Evolutionary conservation across 2,797 vertebrate genomes (phyloP).

Genomic region (Synanceia verrucosa): DNA sequence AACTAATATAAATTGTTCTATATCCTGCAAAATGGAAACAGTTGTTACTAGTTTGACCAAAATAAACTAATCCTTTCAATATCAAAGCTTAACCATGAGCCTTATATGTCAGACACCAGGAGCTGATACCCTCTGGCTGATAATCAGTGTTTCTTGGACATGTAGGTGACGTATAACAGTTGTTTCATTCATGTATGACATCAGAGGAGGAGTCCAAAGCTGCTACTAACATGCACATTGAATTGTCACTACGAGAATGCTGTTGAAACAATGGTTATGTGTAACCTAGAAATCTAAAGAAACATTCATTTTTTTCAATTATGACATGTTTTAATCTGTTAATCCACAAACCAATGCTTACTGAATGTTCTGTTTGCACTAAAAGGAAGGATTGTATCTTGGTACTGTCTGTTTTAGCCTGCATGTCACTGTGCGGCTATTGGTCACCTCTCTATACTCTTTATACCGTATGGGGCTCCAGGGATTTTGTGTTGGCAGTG

Average conservation of each 20-base stretch:
- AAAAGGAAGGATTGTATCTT: not conserved
- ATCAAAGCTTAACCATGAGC: not conserved
- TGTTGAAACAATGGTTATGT: not conserved
- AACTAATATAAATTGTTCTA: not conserved
- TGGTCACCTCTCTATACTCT: slow-evolving; percentile 4
- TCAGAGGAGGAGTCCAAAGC: not conserved
- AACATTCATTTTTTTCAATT: not conserved
- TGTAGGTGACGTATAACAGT: not conserved
- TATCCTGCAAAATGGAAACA: not conserved
- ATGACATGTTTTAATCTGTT: not conserved
- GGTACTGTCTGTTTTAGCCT: not conserved
- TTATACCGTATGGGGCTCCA: slow-evolving; percentile 5
- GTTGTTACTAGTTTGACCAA: not conserved
- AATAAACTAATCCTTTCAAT: not conserved
- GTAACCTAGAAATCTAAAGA: not conserved
- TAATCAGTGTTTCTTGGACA: not conserved
- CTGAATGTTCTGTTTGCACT: not conserved
- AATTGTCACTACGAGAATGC: not conserved
- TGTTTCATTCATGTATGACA: not conserved
- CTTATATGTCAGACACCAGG: not conserved
- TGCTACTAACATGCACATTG: not conserved
- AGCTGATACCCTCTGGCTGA: not conserved
- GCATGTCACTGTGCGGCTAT: not conserved
- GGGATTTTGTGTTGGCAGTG: slow-evolving; percentile 49
- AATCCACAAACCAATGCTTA: not conserved